Conservation (phyloP, 2,888 invertebrate genomes). For the Eudasyphora cyanicolor region DNA sequence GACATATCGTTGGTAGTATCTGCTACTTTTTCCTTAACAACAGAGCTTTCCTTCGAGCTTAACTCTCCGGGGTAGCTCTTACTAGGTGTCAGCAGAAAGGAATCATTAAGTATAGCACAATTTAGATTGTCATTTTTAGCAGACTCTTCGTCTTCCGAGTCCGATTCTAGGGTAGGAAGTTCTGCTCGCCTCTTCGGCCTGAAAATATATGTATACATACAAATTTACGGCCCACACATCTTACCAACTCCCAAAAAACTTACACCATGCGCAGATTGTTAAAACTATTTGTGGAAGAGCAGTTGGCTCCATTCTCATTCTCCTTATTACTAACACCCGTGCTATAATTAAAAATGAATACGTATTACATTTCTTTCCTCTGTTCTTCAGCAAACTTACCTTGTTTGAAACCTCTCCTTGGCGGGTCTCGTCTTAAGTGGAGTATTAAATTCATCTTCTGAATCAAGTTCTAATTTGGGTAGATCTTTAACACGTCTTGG, state of each 20-base stretch:
- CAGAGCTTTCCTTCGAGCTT: conserved; percentile 57
- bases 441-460: conserved; percentile 75
- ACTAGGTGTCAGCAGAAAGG: conserved; percentile 76
- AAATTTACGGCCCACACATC: too few relatives aligned
- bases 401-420: conserved; percentile 35
- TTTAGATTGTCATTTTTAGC: conserved; percentile 75
- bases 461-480: conserved; percentile 75
- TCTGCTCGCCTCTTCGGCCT: conserved; percentile 77
- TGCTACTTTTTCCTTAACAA: conserved; percentile 28
- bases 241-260: conserved; percentile 50
- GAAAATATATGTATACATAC: too few relatives aligned
- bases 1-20: conserved; percentile 69
- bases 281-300: conserved; percentile 47
- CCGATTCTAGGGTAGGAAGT: conserved; percentile 75
- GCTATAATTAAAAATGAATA: neutral
- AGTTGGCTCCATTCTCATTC: conserved; percentile 56
- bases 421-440: conserved; percentile 69
- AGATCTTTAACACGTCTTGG: conserved; percentile 77
- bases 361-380: neutral
- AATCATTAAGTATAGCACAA: conserved; percentile 78
- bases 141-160: conserved; percentile 73
- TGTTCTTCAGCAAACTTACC: neutral
- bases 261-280: conserved; percentile 68
- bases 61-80: conserved; percentile 68
- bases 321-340: conserved; percentile 67